Conservation (phyloP, 2,888 invertebrate genomes). For the Thymelicus acteon region DNA sequence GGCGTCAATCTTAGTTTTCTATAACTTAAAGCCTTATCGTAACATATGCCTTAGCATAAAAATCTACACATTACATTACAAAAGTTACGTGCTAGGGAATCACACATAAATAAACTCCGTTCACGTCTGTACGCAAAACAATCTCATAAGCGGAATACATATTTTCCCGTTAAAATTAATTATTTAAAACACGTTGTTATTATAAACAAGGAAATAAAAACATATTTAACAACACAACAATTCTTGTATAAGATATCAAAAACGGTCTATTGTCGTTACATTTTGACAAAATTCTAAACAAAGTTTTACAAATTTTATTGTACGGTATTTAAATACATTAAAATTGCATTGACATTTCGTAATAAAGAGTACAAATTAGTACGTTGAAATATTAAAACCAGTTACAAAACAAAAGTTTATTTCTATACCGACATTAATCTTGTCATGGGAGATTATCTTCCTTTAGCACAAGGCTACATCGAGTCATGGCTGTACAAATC, state of each 20-base stretch:
- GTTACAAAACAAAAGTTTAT: conserved; percentile 1
- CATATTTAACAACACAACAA: conserved; percentile 81
- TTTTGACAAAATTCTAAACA: conserved; percentile 5
- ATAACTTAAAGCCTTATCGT: conserved; percentile 50
- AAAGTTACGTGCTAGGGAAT: conserved; percentile 69
- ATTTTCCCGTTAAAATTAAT: conserved; percentile 60
- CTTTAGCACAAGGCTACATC: conserved; percentile 58
- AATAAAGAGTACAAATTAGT: conserved; percentile 25
- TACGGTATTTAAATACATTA: neutral
- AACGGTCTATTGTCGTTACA: neutral
- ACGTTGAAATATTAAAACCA: neutral
- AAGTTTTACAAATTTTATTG: neutral
- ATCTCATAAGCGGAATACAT: conserved; percentile 70
- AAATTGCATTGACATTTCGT: conserved; percentile 29
- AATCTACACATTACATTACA: conserved; percentile 68
- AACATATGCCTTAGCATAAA: conserved; percentile 51
- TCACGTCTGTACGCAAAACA: conserved; percentile 71
- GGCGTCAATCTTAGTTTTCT: conserved; percentile 54
- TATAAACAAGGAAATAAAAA: conserved; percentile 72
- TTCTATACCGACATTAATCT: conserved; percentile 26
- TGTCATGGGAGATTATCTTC: conserved; percentile 53
- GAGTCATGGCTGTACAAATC: conserved; percentile 79
- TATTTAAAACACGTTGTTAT: conserved; percentile 66
- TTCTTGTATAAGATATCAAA: conserved; percentile 46
- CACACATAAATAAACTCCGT: conserved; percentile 83